Conservation (phyloP, 1,140 invertebrate genomes). For the Calliopsis andreniformis region DNA sequence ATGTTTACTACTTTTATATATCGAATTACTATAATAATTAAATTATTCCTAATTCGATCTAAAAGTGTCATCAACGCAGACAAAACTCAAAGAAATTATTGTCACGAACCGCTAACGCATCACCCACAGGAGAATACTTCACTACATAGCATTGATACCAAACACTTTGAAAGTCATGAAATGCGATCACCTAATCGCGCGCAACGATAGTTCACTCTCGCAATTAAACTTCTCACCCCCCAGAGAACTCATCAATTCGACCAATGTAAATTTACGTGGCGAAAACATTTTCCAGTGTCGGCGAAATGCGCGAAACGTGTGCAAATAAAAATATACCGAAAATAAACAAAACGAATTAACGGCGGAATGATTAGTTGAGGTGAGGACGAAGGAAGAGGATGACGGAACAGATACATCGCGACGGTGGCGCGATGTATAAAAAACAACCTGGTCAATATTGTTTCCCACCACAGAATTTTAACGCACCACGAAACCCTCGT, state of each 20-base stretch:
- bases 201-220: constrained; percentile 9
- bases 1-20: too few relatives aligned
- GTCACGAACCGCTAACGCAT: too few relatives aligned
- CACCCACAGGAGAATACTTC: not conserved
- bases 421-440: constrained; percentile 48
- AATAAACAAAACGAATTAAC: constrained; percentile 33
- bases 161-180: constrained; percentile 20
- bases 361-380: not conserved
- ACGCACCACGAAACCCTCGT: constrained; percentile 63
- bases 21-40: too few relatives aligned
- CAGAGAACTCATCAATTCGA: not conserved
- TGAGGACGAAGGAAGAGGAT: not conserved
- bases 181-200: too few relatives aligned
- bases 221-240: constrained; percentile 8
- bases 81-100: too few relatives aligned
- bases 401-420: not conserved
- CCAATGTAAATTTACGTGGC: not conserved
- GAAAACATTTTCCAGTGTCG: not conserved
- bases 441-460: constrained; percentile 67
- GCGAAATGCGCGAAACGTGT: not conserved
- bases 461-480: constrained; percentile 67
- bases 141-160: constrained; percentile 1
- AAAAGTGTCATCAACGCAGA: too few relatives aligned
- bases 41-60: too few relatives aligned
- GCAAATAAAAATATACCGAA: constrained; percentile 47